These are phyloP conservation scores for Pollachius pollachius DNA, from an alignment of 2,113 vertebrate genomes.

Conservation along the genomic window DNA sequence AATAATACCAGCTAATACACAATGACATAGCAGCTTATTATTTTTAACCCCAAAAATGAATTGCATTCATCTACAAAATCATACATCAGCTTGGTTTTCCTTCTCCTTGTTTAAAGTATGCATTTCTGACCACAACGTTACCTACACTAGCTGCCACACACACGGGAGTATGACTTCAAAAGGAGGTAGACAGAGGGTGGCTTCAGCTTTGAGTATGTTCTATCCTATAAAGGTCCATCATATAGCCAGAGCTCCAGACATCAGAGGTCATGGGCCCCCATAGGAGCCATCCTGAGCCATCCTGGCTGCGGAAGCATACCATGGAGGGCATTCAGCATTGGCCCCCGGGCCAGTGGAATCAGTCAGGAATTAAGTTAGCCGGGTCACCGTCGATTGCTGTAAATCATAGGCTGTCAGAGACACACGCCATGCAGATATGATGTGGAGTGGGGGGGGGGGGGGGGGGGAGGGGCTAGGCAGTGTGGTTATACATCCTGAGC, in stretches of 20 bases:
- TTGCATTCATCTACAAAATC: constrained; percentile 27
- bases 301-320: constrained; percentile 46
- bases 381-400: constrained; percentile 24
- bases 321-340: constrained; percentile 37
- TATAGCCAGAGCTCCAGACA: constrained; percentile 34
- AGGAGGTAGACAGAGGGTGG: no score
- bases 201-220: constrained; percentile 22
- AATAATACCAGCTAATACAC: no score
- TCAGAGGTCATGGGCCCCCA: constrained; percentile 57
- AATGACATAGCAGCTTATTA: no score
- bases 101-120: constrained; percentile 55
- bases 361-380: constrained; percentile 18
- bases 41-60: no score
- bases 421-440: constrained; percentile 49
- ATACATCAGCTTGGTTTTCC: constrained; percentile 28
- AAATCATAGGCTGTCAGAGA: constrained; percentile 20
- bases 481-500: constrained; percentile 56
- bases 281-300: constrained; percentile 42
- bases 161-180: no score
- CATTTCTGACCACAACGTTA: background rate
- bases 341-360: constrained; percentile 26
- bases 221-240: constrained; percentile 50
- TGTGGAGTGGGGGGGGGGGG: constrained; percentile 14
- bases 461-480: constrained; percentile 26
- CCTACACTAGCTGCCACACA: no score